These are phyloP conservation scores for Psephotus haematonotus DNA, from an alignment of 2,113 vertebrate genomes.

Conservation along the genomic window DNA sequence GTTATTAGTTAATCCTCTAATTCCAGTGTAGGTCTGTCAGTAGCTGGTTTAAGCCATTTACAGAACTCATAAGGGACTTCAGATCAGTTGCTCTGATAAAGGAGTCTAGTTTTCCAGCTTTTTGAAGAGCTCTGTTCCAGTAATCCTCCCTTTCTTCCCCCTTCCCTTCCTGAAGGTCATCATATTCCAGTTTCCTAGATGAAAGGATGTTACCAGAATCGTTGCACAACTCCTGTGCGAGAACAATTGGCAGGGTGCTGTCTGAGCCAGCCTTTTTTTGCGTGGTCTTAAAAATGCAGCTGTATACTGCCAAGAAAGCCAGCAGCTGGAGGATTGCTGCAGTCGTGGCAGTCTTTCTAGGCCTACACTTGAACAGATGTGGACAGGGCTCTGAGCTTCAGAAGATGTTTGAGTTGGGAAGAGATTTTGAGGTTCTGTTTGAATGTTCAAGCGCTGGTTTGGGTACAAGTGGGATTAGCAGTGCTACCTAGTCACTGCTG, in stretches of 20 bases:
- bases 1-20: slow-evolving; percentile 15
- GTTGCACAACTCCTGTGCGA: slow-evolving; percentile 19
- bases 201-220: slow-evolving; percentile 51
- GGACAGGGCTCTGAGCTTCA: neutral
- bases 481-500: neutral
- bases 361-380: neutral
- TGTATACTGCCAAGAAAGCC: neutral
- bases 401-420: neutral
- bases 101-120: slow-evolving; percentile 4
- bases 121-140: slow-evolving; percentile 44
- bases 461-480: neutral
- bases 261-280: neutral
- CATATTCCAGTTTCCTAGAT: slow-evolving; percentile 49
- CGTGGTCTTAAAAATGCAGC: neutral
- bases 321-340: neutral
- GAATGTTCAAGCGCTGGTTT: neutral
- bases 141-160: slow-evolving; percentile 6
- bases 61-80: neutral
- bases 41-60: slow-evolving; percentile 26
- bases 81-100: slow-evolving; percentile 26
- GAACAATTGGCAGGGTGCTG: slow-evolving; percentile 1
- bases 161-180: slow-evolving; percentile 34
- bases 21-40: slow-evolving; percentile 39
- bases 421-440: neutral
- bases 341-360: neutral